phyloP scores from a whole-genome alignment of 2,888 invertebrate species.

The Ferrisia virgata region DNA sequence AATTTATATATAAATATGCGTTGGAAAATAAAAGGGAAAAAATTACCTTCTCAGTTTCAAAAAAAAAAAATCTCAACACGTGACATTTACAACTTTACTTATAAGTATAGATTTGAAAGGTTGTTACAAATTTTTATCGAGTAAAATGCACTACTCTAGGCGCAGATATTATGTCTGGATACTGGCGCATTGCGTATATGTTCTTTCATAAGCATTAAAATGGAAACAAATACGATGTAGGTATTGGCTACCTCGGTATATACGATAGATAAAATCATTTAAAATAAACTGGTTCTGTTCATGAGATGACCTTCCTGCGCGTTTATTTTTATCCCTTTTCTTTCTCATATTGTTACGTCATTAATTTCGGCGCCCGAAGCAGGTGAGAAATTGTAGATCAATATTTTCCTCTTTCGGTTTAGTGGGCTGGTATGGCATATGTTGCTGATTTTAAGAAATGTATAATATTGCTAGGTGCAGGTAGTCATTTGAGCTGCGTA shows the following conservation, averaged over 20 bases:
- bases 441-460: not conserved
- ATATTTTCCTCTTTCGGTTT: not conserved
- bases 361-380: constrained; percentile 8
- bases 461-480: not conserved
- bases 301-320: constrained; percentile 1
- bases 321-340: constrained; percentile 21
- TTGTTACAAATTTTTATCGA: not conserved
- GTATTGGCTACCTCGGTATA: not conserved
- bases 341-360: constrained; percentile 1
- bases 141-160: not conserved
- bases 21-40: not conserved
- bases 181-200: not conserved
- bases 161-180: not conserved
- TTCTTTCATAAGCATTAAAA: not conserved
- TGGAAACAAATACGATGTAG: not conserved
- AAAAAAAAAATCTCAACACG: not conserved
- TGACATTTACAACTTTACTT: not conserved
- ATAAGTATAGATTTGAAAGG: not conserved
- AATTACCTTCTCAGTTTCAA: not conserved
- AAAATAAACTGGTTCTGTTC: constrained; percentile 20
- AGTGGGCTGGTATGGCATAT: not conserved
- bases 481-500: not conserved
- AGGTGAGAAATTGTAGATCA: not conserved
- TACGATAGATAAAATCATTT: not conserved
- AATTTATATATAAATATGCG: not conserved